A percentile compares a stretch with the other conserved stretches of the same genome.
Evolutionary conservation across 2,113 vertebrate species (phyloP).

Genomic region (Hippocampus guttulatus): DNA sequence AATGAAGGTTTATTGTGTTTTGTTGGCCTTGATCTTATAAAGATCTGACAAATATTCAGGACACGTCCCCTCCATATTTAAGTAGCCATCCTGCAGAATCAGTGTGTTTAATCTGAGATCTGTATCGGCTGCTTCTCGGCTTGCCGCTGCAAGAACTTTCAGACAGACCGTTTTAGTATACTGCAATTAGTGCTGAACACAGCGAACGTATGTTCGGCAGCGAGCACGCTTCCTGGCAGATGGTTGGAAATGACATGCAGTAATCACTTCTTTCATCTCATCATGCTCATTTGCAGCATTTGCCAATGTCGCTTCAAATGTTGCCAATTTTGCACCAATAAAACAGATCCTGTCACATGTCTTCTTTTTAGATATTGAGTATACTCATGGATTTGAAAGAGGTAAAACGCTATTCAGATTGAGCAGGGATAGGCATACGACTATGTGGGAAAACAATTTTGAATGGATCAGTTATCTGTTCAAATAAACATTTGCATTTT

Average conservation of each 20-base stretch:
- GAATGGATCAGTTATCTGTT: no score
- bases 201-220: slow-evolving; percentile 7
- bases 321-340: neutral
- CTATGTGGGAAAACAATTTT: no score
- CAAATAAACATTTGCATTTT: no score
- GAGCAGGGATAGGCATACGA: neutral
- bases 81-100: slow-evolving; percentile 6
- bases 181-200: neutral
- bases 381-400: neutral
- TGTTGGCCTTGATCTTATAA: slow-evolving; percentile 41
- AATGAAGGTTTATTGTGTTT: slow-evolving; percentile 58
- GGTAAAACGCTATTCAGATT: neutral
- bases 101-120: slow-evolving; percentile 4
- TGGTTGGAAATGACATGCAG: slow-evolving; percentile 3
- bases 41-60: slow-evolving; percentile 17
- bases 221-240: slow-evolving; percentile 7
- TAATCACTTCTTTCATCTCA: slow-evolving; percentile 19
- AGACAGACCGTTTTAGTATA: slow-evolving; percentile 1
- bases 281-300: slow-evolving; percentile 35
- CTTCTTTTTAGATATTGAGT: neutral
- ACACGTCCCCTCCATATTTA: slow-evolving; percentile 11
- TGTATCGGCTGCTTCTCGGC: slow-evolving; percentile 11
- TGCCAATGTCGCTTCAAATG: slow-evolving; percentile 8
- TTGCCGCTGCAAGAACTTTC: neutral
- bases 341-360: neutral